Percentiles rank a stretch among this genome's conserved stretches.
Conservation (phyloP, 2,113 vertebrate genomes). For the Arizona elegans region DNA sequence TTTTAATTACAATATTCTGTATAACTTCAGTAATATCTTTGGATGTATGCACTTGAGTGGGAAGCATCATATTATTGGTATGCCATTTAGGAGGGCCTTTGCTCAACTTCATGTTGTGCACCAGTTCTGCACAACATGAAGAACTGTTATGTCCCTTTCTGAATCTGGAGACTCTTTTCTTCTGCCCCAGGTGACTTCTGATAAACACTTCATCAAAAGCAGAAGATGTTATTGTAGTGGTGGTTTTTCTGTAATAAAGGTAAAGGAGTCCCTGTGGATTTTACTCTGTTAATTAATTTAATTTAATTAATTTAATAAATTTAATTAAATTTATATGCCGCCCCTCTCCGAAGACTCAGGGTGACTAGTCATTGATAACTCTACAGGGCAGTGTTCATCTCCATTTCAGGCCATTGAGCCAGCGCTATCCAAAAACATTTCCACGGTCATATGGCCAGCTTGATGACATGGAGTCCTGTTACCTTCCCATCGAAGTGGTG, state of each 20-base stretch:
- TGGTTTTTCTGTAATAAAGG: not conserved
- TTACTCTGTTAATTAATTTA: not conserved
- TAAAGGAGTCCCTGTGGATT: not conserved
- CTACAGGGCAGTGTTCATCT: not conserved
- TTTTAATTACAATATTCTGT: not conserved
- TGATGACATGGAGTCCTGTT: not conserved
- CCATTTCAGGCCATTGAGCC: not conserved
- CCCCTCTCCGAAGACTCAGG: too few relatives aligned
- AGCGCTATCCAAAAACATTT: not conserved
- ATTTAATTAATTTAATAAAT: too few relatives aligned
- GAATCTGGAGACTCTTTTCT: not conserved
- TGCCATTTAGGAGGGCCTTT: not conserved
- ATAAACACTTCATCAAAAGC: not conserved
- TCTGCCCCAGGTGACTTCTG: not conserved
- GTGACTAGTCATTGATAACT: not conserved
- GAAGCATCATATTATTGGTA: not conserved
- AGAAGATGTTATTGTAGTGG: not conserved
- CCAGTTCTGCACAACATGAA: not conserved
- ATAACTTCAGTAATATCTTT: not conserved
- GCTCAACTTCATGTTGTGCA: not conserved
- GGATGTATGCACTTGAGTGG: not conserved
- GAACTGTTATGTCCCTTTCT: not conserved
- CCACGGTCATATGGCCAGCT: fast-evolving
- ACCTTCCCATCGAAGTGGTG: not conserved
- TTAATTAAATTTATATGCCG: too few relatives aligned